These are phyloP conservation scores for Hedychridium roseum DNA, from an alignment of 2,888 invertebrate genomes.

Conservation along the genomic window DNA sequence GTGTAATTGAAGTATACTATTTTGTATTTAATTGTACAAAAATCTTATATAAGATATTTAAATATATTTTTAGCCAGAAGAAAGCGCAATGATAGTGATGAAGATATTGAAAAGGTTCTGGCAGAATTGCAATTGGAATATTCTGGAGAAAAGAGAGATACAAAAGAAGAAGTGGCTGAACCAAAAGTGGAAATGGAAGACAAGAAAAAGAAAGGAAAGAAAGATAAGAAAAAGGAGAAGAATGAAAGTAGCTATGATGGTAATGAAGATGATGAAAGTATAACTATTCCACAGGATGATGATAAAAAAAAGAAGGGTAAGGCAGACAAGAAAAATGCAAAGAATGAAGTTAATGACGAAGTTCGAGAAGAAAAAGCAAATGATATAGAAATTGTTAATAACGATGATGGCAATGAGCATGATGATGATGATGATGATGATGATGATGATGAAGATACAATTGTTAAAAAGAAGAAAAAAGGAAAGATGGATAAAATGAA, in stretches of 20 bases:
- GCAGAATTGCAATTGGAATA: slow-evolving; percentile 86
- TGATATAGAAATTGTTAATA: no score
- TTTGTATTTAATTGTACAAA: slow-evolving; percentile 1
- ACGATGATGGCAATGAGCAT: no score
- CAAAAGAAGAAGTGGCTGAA: slow-evolving; percentile 42
- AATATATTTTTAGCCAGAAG: slow-evolving; percentile 62
- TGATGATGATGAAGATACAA: no score
- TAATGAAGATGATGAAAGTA: slow-evolving; percentile 30
- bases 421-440: no score
- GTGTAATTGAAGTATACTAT: neutral
- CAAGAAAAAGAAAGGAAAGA: slow-evolving; percentile 26
- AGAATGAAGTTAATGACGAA: slow-evolving; percentile 55
- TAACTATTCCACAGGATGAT: slow-evolving; percentile 32
- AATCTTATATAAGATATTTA: neutral
- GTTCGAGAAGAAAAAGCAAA: no score
- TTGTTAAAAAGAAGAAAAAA: slow-evolving; percentile 60
- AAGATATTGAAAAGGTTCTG: slow-evolving; percentile 82
- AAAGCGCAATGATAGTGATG: slow-evolving; percentile 79
- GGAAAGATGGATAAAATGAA: slow-evolving; percentile 24
- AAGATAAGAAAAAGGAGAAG: slow-evolving; percentile 37
- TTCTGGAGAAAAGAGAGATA: slow-evolving; percentile 70
- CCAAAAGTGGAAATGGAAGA: slow-evolving; percentile 22
- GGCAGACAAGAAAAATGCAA: slow-evolving; percentile 56
- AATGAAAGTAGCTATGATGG: slow-evolving; percentile 30
- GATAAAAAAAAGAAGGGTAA: slow-evolving; percentile 32